Base-by-base conservation (phyloP, 2,113 vertebrate species). In the Oryzias curvinotus region DNA sequence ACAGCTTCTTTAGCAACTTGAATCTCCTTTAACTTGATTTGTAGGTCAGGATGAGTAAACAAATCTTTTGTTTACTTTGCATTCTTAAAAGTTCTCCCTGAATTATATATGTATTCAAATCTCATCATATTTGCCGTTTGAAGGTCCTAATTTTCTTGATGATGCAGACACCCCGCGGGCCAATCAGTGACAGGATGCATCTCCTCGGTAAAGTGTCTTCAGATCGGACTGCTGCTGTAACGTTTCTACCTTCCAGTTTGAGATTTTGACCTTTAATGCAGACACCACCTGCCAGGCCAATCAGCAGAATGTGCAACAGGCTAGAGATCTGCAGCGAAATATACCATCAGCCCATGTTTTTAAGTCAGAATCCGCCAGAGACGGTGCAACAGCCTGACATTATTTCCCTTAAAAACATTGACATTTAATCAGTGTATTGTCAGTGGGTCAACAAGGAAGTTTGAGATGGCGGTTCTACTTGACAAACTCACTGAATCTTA, bases 351-450 rank as follows among this genome's bases (percentile, higher is more conserved):
- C 47, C 17, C 4, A 23, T 13, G 54, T 62, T 78, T 16, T 45
- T 25, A 45, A 16, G 16, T 25, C 7, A 6, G 5, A 52, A 60
- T 71, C 47, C 65, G 52, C 53, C 19, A 28, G 57, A 50, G 36
- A 36, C 36, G 18, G 17, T 47, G 16, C 57, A 74, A 45, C 61
- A 69, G 66, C 52, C 66, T 46, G 52, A 28, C 41, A 65, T 47
- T 48, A 62, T 75, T 75, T 80, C 58, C 17, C 45, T 61, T 52
- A 45, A 65, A 76, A 65, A 70, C 44, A 12, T 46, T 83, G 84
- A 80, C 81, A 81, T 86, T 86, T 85, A 85, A 85, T 83, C 80
- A 85, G 75, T 77, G 80, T 67, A 43, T 75, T 74, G 63, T 81
- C 75, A 68, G 82, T 77, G 80, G 79, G 83, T 77, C 80, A 71